Base-by-base conservation (phyloP, 1,140 invertebrate species). In the Drosophila triauraria region DNA sequence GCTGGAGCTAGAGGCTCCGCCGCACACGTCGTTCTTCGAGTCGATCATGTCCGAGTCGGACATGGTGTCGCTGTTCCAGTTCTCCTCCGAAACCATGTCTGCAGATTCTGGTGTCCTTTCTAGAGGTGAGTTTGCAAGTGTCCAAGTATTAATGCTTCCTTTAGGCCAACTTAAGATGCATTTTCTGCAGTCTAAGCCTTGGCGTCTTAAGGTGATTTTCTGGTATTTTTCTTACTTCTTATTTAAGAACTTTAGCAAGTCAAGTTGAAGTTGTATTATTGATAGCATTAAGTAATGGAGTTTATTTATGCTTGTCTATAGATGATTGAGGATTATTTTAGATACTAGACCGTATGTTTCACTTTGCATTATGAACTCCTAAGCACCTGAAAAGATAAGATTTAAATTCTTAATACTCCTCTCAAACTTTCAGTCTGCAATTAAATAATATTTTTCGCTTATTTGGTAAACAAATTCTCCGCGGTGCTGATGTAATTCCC, bases 1-100 rank as follows among this genome's bases (percentile, higher is more conserved):
- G 57, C 83, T 88, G 78, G 93, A 93, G 63, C 94, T 93, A 71
- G 94, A 94, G 47, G 93, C 94, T 58, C 94, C 94, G 43, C 93
- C 94, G 64, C 91, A 93, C 13, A 91, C 80, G 27, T 92, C 92
- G 63, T 79, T 80, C 68, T 91, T 92, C 13, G 91, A 86, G 79
- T 93, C 92, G 40, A 91, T 86, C 79, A 93, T 91, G 76, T 93
- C 92, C 78, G 92, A 83, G 58, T 93, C 92, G 84, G 92, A 93
- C 92, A 93, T 93, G 38, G 80, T 88, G 71, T 93, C 92, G 75
- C 83, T 91, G 57, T 91, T 91, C 91, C 90, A 93, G 76, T 91
- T 91, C 57, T 93, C 90, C 70, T 93, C 91, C 61, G 91, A 93
- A 86, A 92, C 87, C 92, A 93, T 93, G 80, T 75, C 43, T 44